Base-by-base conservation (phyloP, 2,888 invertebrate species). In the Mythimna albipuncta region DNA sequence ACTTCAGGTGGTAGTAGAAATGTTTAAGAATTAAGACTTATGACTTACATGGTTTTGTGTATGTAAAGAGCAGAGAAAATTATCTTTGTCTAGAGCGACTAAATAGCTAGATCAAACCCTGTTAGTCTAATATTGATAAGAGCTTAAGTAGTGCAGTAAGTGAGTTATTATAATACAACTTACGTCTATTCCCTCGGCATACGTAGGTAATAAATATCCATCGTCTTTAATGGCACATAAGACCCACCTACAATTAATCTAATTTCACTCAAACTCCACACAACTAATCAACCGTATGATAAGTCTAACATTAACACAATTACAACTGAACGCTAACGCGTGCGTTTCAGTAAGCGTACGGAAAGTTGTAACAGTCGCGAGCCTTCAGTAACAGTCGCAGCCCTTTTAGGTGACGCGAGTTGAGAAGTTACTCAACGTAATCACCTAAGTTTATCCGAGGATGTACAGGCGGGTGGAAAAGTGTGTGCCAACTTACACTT, bases 341-440 rank as follows among this genome's bases (percentile, higher is more conserved):
- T 59, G 58, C 44, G 69, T 75, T 61, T 38, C 59, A 32, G 59
- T 66, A 54, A 75, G 44, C 55, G 70, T 70, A 58, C n/a, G 65
- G 21, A 54, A 50, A 75, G 47, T 75, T 47, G 63, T 16, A 35
- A 35, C 64, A 62, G 47, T 11, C 57, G 35, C 50, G 35, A 21
- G 10, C 41, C 57, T 38, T 47, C 55, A 35, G 41, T 16, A 16
- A 38, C 81, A 71, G 70, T 7, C 13, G 10, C 75, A 57, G 44
- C 72, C 65, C 67, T 64, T 75, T 64, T 55, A 74, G 63, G 65
- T 66, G 72, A 82, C 69, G 72, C 62, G 57, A 82, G 61, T 75
- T 63, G 57, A 47, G 54, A 75, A 82, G 55, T 77, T 79, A 67
- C 64, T 64, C 26, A 75, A 81, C 72, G 74, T 80, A 76, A 84